Conservation (phyloP, 2,797 vertebrate species). For the Sarcoramphus papa region DNA sequence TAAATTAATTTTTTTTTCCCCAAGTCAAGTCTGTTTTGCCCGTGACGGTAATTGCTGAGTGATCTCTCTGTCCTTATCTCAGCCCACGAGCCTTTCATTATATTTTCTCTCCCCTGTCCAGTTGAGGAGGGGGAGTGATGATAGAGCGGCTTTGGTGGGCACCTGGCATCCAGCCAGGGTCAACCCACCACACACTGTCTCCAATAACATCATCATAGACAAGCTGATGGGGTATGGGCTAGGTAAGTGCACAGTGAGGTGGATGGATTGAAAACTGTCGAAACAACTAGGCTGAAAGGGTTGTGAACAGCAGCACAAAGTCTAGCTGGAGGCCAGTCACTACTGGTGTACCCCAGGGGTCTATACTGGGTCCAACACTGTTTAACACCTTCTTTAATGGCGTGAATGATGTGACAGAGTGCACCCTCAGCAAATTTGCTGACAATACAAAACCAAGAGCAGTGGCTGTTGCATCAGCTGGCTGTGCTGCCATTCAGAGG, state of each 20-base stretch:
- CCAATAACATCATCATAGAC: neutral
- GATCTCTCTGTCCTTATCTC: no score
- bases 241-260: neutral
- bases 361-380: neutral
- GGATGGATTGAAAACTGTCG: neutral
- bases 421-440: neutral
- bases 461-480: neutral
- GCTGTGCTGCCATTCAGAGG: neutral
- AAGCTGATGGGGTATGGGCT: neutral
- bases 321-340: neutral
- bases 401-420: neutral
- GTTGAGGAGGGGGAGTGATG: no score
- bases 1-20: no score
- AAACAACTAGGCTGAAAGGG: neutral
- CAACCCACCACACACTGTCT: neutral
- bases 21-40: no score
- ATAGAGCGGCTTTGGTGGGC: no score
- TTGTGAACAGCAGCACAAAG: neutral
- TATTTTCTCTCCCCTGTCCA: no score
- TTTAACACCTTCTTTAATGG: neutral
- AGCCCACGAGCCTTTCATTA: no score
- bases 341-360: neutral
- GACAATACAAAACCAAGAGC: neutral
- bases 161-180: no score
- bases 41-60: no score